Base-by-base conservation (phyloP, 2,113 vertebrate genomes). In the Megaptera novaeangliae region DNA sequence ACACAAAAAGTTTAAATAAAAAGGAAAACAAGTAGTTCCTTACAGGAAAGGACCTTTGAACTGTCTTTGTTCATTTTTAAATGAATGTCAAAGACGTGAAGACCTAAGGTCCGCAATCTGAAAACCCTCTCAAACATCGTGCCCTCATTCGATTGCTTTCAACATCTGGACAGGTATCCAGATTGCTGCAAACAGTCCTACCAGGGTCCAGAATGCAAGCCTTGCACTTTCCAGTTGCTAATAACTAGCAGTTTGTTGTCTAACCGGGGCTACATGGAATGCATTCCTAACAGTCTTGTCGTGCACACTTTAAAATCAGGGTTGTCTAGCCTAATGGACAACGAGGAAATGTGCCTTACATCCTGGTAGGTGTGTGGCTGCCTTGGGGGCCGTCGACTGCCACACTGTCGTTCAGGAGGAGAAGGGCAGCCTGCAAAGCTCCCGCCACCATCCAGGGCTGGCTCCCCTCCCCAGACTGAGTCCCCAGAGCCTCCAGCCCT, bases 271-370 rank as follows among this genome's bases (percentile, higher is more conserved):
- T 88, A 20, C 59, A 18, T 7, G 11, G 55, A 66, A 34, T 0
- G 61, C 31, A 44, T 52, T 66, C 78, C 41, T 31, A 27, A 55
- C 1, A 11, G 21, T 10, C n/a, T 49, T 6, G 12, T 49, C 14
- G 2, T 0, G 1, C 10, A 2, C 27, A 72, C 81, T 18, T 29
- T 68, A 34, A 25, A 72, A 44, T 1, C 59, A 29, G 27, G 12
- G 15, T 18, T 9, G 41, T 46, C 72, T 20, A 77, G 34, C 9
- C 20, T 64, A 20, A 2, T 21, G 12, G 41, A 11, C n/a, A n/a
- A 97, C 41, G 77, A 91, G 8, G 17, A 82, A 57, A 59, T 25
- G 21, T 29, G 88, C 75, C 96, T 99, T 97, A 99, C 98, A 80
- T 86, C 17, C 97, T 69, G 84, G 44, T 52, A 91, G 92, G 68